These are phyloP conservation scores for Ophion costatus DNA, from an alignment of 2,888 invertebrate species.

Conservation along the genomic window DNA sequence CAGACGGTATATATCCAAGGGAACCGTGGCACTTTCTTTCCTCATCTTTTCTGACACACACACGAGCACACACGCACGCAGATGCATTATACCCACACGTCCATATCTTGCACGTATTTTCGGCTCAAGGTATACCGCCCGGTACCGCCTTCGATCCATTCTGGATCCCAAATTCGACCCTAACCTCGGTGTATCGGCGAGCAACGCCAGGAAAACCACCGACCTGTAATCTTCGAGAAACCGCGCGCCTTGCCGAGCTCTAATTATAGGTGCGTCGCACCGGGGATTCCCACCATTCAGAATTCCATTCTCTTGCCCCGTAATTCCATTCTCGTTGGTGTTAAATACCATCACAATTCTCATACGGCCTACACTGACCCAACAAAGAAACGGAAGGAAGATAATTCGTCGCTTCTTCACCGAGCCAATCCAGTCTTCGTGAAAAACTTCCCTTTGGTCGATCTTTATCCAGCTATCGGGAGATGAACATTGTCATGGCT, in stretches of 20 bases:
- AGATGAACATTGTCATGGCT: too few relatives aligned
- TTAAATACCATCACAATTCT: slow-evolving; percentile 45
- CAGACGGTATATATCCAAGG: slow-evolving; percentile 14
- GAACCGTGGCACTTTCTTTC: slow-evolving; percentile 15
- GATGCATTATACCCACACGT: too few relatives aligned
- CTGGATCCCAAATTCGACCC: slow-evolving; percentile 17
- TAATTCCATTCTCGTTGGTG: slow-evolving; percentile 54
- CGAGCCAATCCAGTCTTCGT: too few relatives aligned
- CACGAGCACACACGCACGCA: not conserved
- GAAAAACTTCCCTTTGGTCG: too few relatives aligned
- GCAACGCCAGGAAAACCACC: slow-evolving; percentile 50
- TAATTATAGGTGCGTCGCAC: slow-evolving; percentile 78
- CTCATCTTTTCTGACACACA: not conserved
- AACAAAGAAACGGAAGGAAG: not conserved
- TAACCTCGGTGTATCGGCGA: slow-evolving; percentile 25
- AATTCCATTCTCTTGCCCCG: slow-evolving; percentile 41
- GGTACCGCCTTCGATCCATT: slow-evolving; percentile 31
- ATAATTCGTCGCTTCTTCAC: too few relatives aligned
- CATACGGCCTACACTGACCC: not conserved
- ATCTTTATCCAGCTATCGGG: too few relatives aligned
- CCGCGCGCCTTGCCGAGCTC: slow-evolving; percentile 72
- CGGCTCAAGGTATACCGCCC: slow-evolving; percentile 38
- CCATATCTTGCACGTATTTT: slow-evolving; percentile 28
- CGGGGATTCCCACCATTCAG: slow-evolving; percentile 50
- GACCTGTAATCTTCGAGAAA: slow-evolving; percentile 69